phyloP scores from a whole-genome alignment of 2,888 invertebrate species.

The Carterocephalus palaemon region DNA sequence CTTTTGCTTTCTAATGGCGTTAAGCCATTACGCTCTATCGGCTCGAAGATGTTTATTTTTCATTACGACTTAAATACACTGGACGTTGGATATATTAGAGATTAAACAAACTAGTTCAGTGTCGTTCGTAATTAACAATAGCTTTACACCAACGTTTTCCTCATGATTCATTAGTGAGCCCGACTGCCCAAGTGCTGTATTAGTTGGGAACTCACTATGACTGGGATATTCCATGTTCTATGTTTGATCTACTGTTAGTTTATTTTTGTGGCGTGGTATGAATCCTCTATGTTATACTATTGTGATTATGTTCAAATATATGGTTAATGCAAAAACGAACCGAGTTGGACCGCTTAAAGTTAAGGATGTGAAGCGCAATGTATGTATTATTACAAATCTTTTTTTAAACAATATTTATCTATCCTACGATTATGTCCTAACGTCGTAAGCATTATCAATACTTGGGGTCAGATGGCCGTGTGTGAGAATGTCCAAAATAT shows the following conservation, averaged over 20 bases:
- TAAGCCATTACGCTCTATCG: conserved; percentile 48
- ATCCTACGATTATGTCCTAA: too few relatives aligned
- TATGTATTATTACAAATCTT: conserved; percentile 38
- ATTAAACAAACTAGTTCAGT: conserved; percentile 51
- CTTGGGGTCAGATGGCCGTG: too few relatives aligned
- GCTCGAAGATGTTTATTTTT: conserved; percentile 40
- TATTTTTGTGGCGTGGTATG: conserved; percentile 43
- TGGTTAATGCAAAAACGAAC: conserved; percentile 37
- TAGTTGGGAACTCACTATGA: conserved; percentile 32
- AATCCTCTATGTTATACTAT: conserved; percentile 43
- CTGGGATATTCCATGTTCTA: conserved; percentile 27
- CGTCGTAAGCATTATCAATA: too few relatives aligned
- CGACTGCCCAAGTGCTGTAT: conserved; percentile 35
- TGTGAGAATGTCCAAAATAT: too few relatives aligned
- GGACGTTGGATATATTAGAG: conserved; percentile 43
- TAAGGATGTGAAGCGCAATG: conserved; percentile 34
- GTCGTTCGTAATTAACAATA: conserved; percentile 58
- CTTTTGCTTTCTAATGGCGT: conserved; percentile 38
- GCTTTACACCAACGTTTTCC: conserved; percentile 65
- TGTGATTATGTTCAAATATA: conserved; percentile 31
- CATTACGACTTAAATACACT: conserved; percentile 39
- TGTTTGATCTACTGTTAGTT: conserved; percentile 10
- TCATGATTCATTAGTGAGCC: conserved; percentile 53
- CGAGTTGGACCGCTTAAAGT: conserved; percentile 47
- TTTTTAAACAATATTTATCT: too few relatives aligned